A percentile compares a stretch with the other conserved stretches of the same genome.
phyloP scores from a whole-genome alignment of 2,113 vertebrate genomes.

The Amphilophus citrinellus region DNA sequence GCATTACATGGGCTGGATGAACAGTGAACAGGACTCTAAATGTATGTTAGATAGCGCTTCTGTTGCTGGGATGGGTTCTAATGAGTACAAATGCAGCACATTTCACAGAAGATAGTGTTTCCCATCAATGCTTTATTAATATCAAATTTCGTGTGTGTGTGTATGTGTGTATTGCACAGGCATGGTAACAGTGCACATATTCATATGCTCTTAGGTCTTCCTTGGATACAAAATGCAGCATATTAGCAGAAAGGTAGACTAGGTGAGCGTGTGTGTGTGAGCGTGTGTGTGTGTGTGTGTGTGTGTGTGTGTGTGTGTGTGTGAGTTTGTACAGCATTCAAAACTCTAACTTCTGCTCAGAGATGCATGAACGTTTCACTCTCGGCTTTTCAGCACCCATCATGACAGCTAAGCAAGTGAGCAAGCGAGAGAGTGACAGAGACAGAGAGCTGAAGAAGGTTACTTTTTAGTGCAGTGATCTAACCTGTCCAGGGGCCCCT shows the following conservation, averaged over 20 bases:
- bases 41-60: slow-evolving; percentile 52
- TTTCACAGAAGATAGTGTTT: slow-evolving; percentile 50
- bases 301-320: neutral
- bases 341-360: neutral
- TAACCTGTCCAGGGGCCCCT: slow-evolving; percentile 39
- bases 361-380: slow-evolving; percentile 24
- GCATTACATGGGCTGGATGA: slow-evolving; percentile 40
- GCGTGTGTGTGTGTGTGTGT: too few relatives aligned
- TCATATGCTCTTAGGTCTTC: neutral
- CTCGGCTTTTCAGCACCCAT: neutral
- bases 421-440: neutral
- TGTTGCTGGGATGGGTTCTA: slow-evolving; percentile 48
- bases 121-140: slow-evolving; percentile 74
- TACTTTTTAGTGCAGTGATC: slow-evolving; percentile 32
- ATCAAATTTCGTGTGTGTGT: neutral
- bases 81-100: slow-evolving; percentile 66
- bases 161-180: neutral
- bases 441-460: slow-evolving; percentile 12
- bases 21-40: slow-evolving; percentile 38
- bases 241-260: neutral
- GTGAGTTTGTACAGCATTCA: neutral
- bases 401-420: slow-evolving; percentile 17
- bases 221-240: neutral
- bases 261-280: too few relatives aligned
- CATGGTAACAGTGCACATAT: too few relatives aligned